Evolutionary conservation across 2,888 invertebrate species (phyloP).

Genomic region (Aphidoletes aphidimyza): DNA sequence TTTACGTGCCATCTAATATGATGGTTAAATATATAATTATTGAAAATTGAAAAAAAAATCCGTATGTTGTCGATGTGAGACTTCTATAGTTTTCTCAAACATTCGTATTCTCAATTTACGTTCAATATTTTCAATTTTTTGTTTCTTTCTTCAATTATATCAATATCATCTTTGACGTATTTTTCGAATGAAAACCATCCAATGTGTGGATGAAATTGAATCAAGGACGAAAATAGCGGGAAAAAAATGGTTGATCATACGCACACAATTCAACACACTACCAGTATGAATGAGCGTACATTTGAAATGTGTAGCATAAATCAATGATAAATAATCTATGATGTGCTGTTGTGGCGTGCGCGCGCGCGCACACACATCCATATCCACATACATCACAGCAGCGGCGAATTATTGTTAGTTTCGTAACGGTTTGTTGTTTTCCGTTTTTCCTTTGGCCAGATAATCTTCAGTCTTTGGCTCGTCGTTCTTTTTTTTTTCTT

Average conservation of each 20-base stretch:
- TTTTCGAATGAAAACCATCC: not conserved
- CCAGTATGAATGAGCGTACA: not conserved
- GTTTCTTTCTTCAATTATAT: not conserved
- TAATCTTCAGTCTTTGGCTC: not conserved
- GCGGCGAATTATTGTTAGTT: not conserved
- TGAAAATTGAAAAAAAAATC: slow-evolving; percentile 36
- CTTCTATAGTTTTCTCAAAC: no score
- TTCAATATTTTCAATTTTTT: not conserved
- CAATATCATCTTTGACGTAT: no score
- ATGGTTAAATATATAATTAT: slow-evolving; percentile 40
- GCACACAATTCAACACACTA: not conserved
- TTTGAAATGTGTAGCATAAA: no score
- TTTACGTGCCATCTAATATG: not conserved
- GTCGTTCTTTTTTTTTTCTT: not conserved
- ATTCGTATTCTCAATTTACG: not conserved
- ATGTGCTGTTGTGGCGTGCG: no score
- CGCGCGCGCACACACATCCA: not conserved
- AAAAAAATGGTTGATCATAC: not conserved
- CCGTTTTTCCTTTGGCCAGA: not conserved
- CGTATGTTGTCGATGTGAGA: slow-evolving; percentile 26
- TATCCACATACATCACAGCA: not conserved
- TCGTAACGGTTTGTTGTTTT: slow-evolving; percentile 43
- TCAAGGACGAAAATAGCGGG: not conserved
- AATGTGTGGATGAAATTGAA: not conserved
- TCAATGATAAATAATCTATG: not conserved